phyloP scores from a whole-genome alignment of 2,888 invertebrate species.

The Polydrusus pterygomalis region DNA sequence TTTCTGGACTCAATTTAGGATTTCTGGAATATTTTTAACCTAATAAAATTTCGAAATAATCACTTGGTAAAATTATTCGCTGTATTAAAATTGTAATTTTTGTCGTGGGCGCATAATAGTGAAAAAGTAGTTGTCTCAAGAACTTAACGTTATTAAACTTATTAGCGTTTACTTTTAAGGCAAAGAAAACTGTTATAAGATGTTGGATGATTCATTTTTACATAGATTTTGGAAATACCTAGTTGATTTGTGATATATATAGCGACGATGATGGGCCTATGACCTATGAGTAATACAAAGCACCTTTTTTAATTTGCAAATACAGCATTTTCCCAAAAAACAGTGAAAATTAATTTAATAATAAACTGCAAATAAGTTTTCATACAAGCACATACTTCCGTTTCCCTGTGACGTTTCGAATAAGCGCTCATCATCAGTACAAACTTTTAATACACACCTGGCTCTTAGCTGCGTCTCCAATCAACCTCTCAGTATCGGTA shows the following conservation, averaged over 20 bases:
- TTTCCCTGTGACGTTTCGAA: no score
- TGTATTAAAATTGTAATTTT: not conserved
- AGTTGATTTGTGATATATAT: not conserved
- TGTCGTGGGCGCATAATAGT: not conserved
- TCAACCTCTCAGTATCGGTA: conserved; percentile 87
- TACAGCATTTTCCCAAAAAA: no score
- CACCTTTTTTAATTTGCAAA: no score
- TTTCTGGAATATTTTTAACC: conserved; percentile 20
- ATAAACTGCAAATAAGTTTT: no score
- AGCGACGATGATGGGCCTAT: not conserved
- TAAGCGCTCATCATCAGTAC: no score
- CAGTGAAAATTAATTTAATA: no score
- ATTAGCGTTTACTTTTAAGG: not conserved
- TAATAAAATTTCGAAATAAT: not conserved
- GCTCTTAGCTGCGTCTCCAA: conserved; percentile 91
- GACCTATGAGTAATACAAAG: not conserved
- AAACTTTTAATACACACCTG: conserved; percentile 72
- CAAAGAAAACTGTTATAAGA: conserved; percentile 3
- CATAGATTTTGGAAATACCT: not conserved
- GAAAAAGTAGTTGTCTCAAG: not conserved
- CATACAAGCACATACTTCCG: no score
- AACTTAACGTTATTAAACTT: not conserved
- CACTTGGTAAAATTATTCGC: not conserved
- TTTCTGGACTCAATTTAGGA: not conserved
- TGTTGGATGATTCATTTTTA: not conserved